Percentiles rank a stretch among this genome's conserved stretches.
phyloP scores from a whole-genome alignment of 2,113 vertebrate species.

The Miniopterus natalensis region DNA sequence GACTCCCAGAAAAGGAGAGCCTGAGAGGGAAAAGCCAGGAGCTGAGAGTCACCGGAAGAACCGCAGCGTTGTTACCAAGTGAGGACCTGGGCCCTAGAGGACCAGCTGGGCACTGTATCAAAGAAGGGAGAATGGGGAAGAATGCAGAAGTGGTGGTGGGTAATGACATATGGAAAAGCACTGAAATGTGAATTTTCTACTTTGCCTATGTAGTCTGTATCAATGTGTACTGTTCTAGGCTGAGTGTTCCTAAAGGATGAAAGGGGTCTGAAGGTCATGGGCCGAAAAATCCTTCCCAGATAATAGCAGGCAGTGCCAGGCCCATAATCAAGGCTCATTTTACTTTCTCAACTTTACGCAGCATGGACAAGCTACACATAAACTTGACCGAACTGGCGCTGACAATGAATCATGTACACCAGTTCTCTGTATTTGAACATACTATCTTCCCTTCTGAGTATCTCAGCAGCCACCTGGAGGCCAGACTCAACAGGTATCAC shows the following conservation, averaged over 20 bases:
- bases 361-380: slow-evolving; percentile 95
- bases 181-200: background rate
- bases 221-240: background rate
- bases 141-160: background rate
- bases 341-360: slow-evolving; percentile 73
- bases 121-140: background rate
- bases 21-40: slow-evolving; percentile 93
- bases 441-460: slow-evolving; percentile 93
- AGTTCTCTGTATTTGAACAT: slow-evolving; percentile 92
- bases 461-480: slow-evolving; percentile 93
- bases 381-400: slow-evolving; percentile 92
- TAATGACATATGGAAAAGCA: background rate
- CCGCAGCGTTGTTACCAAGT: slow-evolving; percentile 93
- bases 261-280: background rate
- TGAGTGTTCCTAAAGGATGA: background rate
- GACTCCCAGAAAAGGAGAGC: slow-evolving; percentile 90
- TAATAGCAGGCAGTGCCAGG: background rate
- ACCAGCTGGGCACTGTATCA: background rate
- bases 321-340: slow-evolving; percentile 21
- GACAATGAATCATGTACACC: slow-evolving; percentile 89
- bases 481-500: slow-evolving; percentile 90
- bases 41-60: slow-evolving; percentile 95
- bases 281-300: background rate
- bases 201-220: slow-evolving; percentile 29
- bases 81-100: slow-evolving; percentile 72